These are phyloP conservation scores for Mythimna albipuncta DNA, from an alignment of 2,888 invertebrate species.

Conservation along the genomic window DNA sequence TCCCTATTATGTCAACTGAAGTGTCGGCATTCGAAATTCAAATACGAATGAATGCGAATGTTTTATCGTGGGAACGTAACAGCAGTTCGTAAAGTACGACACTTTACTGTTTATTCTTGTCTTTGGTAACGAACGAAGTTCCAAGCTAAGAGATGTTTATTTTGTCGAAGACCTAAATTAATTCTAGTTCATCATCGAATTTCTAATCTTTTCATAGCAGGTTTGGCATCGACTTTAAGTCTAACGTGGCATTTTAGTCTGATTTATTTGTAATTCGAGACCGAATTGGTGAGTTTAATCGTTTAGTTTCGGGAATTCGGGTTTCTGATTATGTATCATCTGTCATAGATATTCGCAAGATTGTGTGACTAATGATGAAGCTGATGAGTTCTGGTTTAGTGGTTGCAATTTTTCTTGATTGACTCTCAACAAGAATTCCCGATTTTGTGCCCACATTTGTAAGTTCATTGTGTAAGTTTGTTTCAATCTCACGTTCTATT, in stretches of 20 bases:
- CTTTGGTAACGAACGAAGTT: not conserved
- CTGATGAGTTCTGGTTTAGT: no score
- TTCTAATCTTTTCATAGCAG: not conserved
- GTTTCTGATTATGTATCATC: no score
- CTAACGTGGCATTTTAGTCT: no score
- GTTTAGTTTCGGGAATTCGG: no score
- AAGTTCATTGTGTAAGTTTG: no score
- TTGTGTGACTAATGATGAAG: no score
- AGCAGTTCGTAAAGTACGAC: slow-evolving; percentile 15
- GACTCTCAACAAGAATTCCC: not conserved
- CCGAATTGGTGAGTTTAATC: no score
- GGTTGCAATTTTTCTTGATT: not conserved
- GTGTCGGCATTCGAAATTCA: slow-evolving; percentile 29
- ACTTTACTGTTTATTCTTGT: slow-evolving; percentile 3
- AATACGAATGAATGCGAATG: slow-evolving; percentile 19
- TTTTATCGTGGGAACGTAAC: slow-evolving; percentile 14
- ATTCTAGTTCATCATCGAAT: not conserved
- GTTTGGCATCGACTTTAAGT: not conserved
- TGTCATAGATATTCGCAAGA: no score
- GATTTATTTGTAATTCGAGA: no score
- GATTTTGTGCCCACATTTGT: no score
- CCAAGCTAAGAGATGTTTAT: not conserved
- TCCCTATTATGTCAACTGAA: slow-evolving; percentile 21
- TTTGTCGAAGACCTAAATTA: not conserved
- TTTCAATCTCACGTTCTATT: no score